Conservation (phyloP, 2,113 vertebrate genomes). For the Lepisosteus oculatus region DNA sequence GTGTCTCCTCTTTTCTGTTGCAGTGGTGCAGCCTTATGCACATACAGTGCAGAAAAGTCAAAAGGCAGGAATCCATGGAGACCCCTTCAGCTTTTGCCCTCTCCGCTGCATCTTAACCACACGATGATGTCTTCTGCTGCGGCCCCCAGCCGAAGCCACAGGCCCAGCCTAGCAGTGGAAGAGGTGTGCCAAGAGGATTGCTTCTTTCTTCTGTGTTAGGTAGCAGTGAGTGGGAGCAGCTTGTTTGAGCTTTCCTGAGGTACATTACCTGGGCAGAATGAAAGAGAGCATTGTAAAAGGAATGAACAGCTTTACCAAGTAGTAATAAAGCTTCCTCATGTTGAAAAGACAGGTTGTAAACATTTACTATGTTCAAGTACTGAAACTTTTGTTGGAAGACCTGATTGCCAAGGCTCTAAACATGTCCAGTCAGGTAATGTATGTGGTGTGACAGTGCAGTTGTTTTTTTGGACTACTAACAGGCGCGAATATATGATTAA, state of each 20-base stretch:
- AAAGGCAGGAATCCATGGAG: constrained; percentile 47
- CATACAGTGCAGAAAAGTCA: constrained; percentile 43
- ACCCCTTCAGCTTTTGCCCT: constrained; percentile 57
- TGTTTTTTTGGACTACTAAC: background rate
- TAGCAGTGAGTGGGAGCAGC: no score
- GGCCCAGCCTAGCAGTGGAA: constrained; percentile 64
- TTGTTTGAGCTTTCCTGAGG: no score
- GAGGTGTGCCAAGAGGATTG: constrained; percentile 44
- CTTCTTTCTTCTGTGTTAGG: no score
- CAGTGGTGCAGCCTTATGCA: constrained; percentile 40
- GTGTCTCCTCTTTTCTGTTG: background rate
- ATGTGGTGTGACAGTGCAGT: background rate
- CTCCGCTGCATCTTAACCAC: constrained; percentile 36
- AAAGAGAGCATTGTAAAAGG: no score
- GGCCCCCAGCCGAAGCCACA: constrained; percentile 46
- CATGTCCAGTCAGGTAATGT: background rate
- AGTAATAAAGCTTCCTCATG: no score
- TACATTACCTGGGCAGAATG: no score
- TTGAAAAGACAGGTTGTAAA: no score
- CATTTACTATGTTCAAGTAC: no score
- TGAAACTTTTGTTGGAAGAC: no score
- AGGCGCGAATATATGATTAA: background rate
- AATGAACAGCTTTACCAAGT: no score
- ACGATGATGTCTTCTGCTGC: constrained; percentile 25
- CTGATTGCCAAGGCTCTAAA: background rate